These are phyloP conservation scores for Coremacera marginata DNA, from an alignment of 2,888 invertebrate genomes.

Conservation along the genomic window DNA sequence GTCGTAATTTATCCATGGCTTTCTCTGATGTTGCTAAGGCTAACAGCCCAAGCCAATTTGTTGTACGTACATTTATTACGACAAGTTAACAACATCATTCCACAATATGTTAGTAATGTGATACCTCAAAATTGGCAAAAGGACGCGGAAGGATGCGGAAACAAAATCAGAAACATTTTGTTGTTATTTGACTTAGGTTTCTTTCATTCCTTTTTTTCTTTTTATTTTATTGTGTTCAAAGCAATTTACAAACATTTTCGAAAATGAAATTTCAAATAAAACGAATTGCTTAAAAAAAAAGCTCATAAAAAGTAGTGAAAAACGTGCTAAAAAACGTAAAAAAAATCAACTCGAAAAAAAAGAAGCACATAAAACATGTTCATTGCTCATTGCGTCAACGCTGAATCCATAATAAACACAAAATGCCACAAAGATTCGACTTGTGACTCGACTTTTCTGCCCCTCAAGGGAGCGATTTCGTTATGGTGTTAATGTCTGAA, in stretches of 20 bases:
- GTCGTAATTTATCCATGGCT: too few relatives aligned
- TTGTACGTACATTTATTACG: neutral
- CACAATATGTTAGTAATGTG: conserved; percentile 21
- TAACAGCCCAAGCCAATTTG: conserved; percentile 9
- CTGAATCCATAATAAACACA: conserved; percentile 22
- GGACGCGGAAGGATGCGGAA: neutral
- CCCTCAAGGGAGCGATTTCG: conserved; percentile 31
- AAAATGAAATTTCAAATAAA: conserved; percentile 24
- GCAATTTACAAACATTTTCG: conserved; percentile 14
- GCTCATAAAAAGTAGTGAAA: neutral
- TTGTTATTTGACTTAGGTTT: neutral
- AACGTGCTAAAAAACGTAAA: neutral
- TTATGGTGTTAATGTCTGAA: conserved; percentile 25
- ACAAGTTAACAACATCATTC: conserved; percentile 31
- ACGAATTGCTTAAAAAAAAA: conserved; percentile 15
- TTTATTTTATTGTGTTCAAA: neutral
- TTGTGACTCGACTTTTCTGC: neutral
- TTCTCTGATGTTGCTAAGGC: too few relatives aligned
- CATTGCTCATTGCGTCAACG: conserved; percentile 34
- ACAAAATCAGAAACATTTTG: conserved; percentile 3
- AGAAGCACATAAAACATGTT: conserved; percentile 29
- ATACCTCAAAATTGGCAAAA: neutral
- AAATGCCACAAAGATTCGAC: conserved; percentile 8
- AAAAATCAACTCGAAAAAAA: neutral
- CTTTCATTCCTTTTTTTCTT: neutral